Evolutionary conservation across 2,797 vertebrate species (phyloP), one percentile per base, ranked within the genome.

Genomic region (Pagetopsis macropterus): DNA sequence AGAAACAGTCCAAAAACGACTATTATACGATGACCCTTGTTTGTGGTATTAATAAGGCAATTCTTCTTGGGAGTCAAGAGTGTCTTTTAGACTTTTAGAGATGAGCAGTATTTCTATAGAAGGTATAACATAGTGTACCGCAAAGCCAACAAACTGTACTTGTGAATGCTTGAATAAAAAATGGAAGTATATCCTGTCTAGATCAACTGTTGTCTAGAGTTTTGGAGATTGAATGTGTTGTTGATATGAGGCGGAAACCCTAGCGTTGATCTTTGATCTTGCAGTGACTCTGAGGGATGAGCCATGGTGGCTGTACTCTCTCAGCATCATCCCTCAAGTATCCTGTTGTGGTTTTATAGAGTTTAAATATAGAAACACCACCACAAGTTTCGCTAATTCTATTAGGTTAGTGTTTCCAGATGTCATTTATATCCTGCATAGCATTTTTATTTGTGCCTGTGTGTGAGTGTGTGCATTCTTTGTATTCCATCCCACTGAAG

Each of bases 281-380:
- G 65, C 13, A 55, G 10, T 72, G 79, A 84, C 70, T 80, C 75
- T 52, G 52, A 72, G 70, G 50, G 78, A 84, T 72, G 49, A 84
- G 75, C 40, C 71, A 69, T 65, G 65, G 70, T 75, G 71, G 69
- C 56, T 81, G 57, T 41, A 9, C 76, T 83, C 61, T 57, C 76
- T 71, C 65, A 66, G 43, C 81, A 82, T 91, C 84, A 88, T 89
- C 72, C 56, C 75, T 75, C 23, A 87, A 91, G 71, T 76, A 76
- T 89, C 82, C 61, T 82, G 72, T 76, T 75, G 65, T 72, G 64
- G 63, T 85, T 83, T 81, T 62, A 64, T 56, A 0, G 61, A 67
- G 86, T 86, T 89, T 92, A 92, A 88, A 92, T 88, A 89, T 93
- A 93, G 89, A 85, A 84, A 85, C 85, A 55, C 46, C 21, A 59